A percentile compares a stretch with the other conserved stretches of the same genome.
phyloP scores from a whole-genome alignment of 2,113 vertebrate species.

The Oceanites oceanicus region DNA sequence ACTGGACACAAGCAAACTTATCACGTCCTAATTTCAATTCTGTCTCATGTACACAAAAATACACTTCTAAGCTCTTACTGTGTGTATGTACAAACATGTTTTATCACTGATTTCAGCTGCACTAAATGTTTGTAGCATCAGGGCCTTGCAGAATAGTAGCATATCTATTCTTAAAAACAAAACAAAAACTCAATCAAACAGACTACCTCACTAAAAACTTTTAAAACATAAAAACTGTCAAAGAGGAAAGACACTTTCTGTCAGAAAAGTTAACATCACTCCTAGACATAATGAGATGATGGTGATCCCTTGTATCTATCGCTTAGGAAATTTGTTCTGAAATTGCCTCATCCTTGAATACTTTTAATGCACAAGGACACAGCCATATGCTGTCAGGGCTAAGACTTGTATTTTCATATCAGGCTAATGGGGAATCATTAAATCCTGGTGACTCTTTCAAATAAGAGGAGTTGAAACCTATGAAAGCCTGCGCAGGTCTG shows the following conservation, averaged over 20 bases:
- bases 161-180: neutral
- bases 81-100: fast-evolving
- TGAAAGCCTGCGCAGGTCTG: neutral
- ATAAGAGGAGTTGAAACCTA: neutral
- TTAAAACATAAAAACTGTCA: neutral
- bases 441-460: neutral
- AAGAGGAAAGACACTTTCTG: neutral
- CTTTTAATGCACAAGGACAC: neutral
- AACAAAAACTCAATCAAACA: neutral
- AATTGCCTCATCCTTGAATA: neutral
- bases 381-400: neutral
- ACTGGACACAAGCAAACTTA: neutral
- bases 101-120: neutral
- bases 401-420: neutral
- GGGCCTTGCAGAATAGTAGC: neutral
- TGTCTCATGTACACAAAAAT: neutral
- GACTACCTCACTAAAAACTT: neutral
- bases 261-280: neutral
- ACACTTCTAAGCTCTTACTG: neutral
- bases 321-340: neutral
- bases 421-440: neutral
- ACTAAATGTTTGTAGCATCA: neutral
- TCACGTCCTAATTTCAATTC: neutral
- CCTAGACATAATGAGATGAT: neutral
- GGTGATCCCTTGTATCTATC: neutral